Percentiles rank a stretch among this genome's conserved stretches.
phyloP scores from a whole-genome alignment of 2,797 vertebrate species.

The Tauraco hartlaubi region DNA sequence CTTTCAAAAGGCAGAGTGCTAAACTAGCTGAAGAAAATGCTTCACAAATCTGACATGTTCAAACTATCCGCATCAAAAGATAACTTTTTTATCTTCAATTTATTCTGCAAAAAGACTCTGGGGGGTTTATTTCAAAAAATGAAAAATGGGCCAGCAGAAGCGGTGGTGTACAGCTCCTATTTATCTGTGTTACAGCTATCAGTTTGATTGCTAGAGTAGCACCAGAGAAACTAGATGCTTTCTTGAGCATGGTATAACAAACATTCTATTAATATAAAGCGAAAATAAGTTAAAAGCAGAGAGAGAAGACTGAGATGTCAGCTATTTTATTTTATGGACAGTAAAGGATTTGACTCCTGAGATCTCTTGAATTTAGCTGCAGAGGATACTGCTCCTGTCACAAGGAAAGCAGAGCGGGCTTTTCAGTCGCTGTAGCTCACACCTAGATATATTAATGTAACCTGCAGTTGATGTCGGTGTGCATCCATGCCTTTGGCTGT shows the following conservation, averaged over 20 bases:
- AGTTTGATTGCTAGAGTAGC: slow-evolving; percentile 68
- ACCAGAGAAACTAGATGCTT: slow-evolving; percentile 61
- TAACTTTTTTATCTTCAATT: slow-evolving; percentile 79
- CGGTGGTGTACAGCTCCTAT: slow-evolving; percentile 64
- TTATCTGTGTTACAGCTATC: slow-evolving; percentile 81
- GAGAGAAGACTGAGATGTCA: slow-evolving; percentile 49
- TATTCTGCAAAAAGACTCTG: slow-evolving; percentile 78
- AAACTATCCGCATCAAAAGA: slow-evolving; percentile 77
- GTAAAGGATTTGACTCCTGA: background rate
- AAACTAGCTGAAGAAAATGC: slow-evolving; percentile 48
- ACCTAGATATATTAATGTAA: rapidly evolving
- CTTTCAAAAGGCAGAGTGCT: slow-evolving; percentile 63
- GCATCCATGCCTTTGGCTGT: background rate
- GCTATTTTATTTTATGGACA: slow-evolving; percentile 34
- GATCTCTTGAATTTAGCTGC: background rate
- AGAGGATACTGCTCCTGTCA: background rate
- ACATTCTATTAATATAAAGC: slow-evolving; percentile 48
- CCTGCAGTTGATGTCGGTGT: background rate
- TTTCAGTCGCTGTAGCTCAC: background rate
- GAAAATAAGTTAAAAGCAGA: slow-evolving; percentile 62
- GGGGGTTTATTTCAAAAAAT: slow-evolving; percentile 79
- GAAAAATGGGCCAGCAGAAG: slow-evolving; percentile 79
- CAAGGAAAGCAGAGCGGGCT: background rate
- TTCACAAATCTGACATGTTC: slow-evolving; percentile 76
- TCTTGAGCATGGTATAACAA: slow-evolving; percentile 40